phyloP scores from a whole-genome alignment of 2,113 vertebrate species.

The Bujurquina vittata region DNA sequence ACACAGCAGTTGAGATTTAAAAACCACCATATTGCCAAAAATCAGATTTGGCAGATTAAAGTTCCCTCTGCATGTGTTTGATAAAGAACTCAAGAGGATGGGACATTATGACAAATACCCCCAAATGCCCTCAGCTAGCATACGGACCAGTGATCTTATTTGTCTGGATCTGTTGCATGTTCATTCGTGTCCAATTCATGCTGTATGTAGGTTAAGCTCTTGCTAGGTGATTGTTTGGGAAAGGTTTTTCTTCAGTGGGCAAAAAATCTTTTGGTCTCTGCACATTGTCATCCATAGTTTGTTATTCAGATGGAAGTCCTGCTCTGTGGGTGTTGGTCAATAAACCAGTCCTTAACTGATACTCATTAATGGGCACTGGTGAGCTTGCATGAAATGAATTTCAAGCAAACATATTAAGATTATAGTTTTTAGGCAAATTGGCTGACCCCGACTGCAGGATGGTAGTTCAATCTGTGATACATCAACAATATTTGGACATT shows the following conservation, averaged over 20 bases:
- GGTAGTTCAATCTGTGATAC: background rate
- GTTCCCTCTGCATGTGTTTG: conserved; percentile 7
- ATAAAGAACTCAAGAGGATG: background rate
- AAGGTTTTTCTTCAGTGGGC: conserved; percentile 16
- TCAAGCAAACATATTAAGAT: background rate
- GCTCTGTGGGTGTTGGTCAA: background rate
- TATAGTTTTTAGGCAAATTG: background rate
- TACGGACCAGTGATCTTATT: conserved; percentile 17
- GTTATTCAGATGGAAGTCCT: background rate
- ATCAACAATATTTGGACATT: background rate
- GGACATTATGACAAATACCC: conserved; percentile 9
- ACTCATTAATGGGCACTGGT: background rate
- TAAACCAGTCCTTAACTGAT: background rate
- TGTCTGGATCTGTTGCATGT: conserved; percentile 25
- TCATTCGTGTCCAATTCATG: conserved; percentile 43
- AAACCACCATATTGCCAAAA: conserved; percentile 4
- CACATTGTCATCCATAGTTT: background rate
- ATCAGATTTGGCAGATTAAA: conserved; percentile 22
- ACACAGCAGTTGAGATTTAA: conserved; percentile 14
- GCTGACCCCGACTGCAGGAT: background rate
- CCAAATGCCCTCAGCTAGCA: conserved; percentile 18
- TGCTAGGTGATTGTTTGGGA: conserved; percentile 49
- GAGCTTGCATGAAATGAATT: background rate
- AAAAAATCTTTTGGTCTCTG: conserved; percentile 5
- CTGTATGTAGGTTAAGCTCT: conserved; percentile 65